Evolutionary conservation across 2,797 vertebrate species (phyloP).

Genomic region (Halcyon leucocephala): DNA sequence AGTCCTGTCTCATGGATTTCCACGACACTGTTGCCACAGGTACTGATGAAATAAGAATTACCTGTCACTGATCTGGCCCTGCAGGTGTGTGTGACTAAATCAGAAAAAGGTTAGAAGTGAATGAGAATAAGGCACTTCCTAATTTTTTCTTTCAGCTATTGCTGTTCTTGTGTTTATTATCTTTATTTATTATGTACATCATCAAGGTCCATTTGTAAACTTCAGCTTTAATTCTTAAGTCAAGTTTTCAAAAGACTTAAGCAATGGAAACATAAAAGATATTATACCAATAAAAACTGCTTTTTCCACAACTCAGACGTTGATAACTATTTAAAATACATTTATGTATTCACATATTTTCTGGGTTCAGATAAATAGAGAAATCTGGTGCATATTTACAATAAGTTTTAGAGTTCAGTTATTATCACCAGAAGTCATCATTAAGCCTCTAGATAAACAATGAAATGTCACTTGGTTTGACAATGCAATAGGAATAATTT

Average conservation of each 20-base stretch:
- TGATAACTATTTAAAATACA: constrained; percentile 16
- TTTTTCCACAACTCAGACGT: not conserved
- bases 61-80: not conserved
- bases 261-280: not conserved
- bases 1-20: not conserved
- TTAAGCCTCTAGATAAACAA: constrained; percentile 34
- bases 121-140: not conserved
- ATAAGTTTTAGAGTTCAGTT: constrained; percentile 16
- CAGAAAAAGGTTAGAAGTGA: not conserved
- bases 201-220: not conserved
- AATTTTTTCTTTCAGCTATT: not conserved
- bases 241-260: not conserved
- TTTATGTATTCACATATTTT: not conserved
- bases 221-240: not conserved
- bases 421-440: constrained; percentile 29
- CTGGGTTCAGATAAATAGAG: not conserved
- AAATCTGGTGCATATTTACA: constrained; percentile 18
- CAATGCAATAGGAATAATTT: constrained; percentile 19
- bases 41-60: not conserved
- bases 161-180: not conserved
- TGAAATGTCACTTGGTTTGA: constrained; percentile 6
- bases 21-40: not conserved
- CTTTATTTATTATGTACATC: not conserved
- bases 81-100: not conserved
- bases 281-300: not conserved